Percentiles rank a stretch among this genome's conserved stretches.
These are phyloP conservation scores for Portevinia maculata DNA, from an alignment of 2,888 invertebrate species.

Conservation along the genomic window DNA sequence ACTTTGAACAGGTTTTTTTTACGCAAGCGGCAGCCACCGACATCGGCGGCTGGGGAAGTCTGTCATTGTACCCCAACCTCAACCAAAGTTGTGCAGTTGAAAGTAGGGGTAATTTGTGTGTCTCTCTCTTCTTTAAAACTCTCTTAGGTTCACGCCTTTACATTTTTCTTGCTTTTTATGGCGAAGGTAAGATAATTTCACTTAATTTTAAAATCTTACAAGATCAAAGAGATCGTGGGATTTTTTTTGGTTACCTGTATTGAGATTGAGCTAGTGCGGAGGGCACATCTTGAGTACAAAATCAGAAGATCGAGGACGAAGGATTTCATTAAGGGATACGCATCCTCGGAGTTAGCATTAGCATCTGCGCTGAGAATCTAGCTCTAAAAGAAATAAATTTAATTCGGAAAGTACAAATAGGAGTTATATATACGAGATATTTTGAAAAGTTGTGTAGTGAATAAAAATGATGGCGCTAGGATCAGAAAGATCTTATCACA, in stretches of 20 bases:
- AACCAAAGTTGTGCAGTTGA: conserved; percentile 36
- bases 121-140: conserved; percentile 28
- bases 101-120: conserved; percentile 43
- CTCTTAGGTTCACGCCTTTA: conserved; percentile 31
- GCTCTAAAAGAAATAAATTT: neutral
- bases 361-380: conserved; percentile 63
- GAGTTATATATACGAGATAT: conserved; percentile 20
- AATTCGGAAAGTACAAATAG: conserved; percentile 6
- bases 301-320: conserved; percentile 76
- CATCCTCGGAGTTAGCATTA: conserved; percentile 78
- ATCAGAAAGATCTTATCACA: conserved; percentile 57
- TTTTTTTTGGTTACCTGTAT: conserved; percentile 61
- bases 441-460: conserved; percentile 31
- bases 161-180: conserved; percentile 36
- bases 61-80: neutral
- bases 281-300: conserved; percentile 64
- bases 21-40: conserved; percentile 37
- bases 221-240: conserved; percentile 67
- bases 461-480: conserved; percentile 69
- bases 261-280: conserved; percentile 56
- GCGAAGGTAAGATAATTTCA: conserved; percentile 20
- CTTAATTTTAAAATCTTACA: conserved; percentile 46
- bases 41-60: conserved; percentile 42
- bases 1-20: conserved; percentile 58
- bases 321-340: conserved; percentile 82